phyloP scores from a whole-genome alignment of 2,888 invertebrate species.

The Trissolcus japonicus region DNA sequence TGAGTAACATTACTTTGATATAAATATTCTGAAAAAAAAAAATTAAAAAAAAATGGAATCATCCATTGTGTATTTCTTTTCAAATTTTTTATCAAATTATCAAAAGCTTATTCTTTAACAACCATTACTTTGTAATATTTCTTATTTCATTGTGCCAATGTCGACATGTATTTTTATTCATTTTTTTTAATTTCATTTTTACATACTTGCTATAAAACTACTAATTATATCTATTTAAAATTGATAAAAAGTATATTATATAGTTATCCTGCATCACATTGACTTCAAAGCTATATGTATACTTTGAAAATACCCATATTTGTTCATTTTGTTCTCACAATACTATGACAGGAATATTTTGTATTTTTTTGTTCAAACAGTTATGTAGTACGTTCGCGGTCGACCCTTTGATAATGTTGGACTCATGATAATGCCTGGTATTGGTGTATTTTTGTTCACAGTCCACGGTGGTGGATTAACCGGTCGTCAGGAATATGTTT shows the following conservation, averaged over 20 bases:
- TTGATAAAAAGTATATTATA: background rate
- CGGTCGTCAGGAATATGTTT: conserved; percentile 74
- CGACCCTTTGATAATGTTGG: conserved; percentile 69
- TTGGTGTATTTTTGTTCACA: conserved; percentile 65
- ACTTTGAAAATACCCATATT: background rate
- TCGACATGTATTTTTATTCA: too few relatives aligned
- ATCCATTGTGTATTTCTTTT: too few relatives aligned
- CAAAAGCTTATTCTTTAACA: too few relatives aligned
- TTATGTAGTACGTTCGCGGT: conserved; percentile 70
- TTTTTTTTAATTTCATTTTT: conserved; percentile 1
- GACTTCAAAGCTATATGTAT: background rate
- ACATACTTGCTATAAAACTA: background rate
- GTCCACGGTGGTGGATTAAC: conserved; percentile 69
- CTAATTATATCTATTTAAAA: background rate
- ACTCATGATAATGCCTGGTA: conserved; percentile 68
- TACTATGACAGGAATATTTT: too few relatives aligned
- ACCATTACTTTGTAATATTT: too few relatives aligned
- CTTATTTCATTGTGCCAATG: too few relatives aligned
- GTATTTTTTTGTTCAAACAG: conserved; percentile 59
- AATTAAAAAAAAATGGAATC: too few relatives aligned
- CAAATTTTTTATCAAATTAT: too few relatives aligned
- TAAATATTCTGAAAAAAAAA: too few relatives aligned
- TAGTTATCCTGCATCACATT: background rate
- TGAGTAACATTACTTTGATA: too few relatives aligned
- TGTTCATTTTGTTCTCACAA: too few relatives aligned